Percentiles rank a stretch among this genome's conserved stretches.
phyloP scores from a whole-genome alignment of 2,888 invertebrate genomes.

The Ennomos fuscantarius region DNA sequence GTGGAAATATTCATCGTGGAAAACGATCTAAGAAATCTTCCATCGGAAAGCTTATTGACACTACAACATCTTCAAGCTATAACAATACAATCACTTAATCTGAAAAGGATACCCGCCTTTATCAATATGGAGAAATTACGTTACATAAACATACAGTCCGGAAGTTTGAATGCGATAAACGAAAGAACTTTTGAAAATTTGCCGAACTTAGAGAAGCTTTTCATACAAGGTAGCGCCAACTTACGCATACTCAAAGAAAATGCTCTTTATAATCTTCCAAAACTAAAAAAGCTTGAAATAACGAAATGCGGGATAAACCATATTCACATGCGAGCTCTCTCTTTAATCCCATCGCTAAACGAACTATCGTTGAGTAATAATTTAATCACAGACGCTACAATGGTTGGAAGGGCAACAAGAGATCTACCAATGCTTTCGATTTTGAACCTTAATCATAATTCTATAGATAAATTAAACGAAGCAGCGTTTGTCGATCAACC shows the following conservation, averaged over 20 bases:
- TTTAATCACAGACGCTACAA: slow-evolving; percentile 90
- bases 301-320: slow-evolving; percentile 90
- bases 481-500: slow-evolving; percentile 92
- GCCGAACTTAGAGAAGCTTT: slow-evolving; percentile 90
- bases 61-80: slow-evolving; percentile 92
- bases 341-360: slow-evolving; percentile 88
- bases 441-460: slow-evolving; percentile 89
- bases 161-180: slow-evolving; percentile 87
- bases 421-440: slow-evolving; percentile 90
- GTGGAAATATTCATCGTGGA: slow-evolving; percentile 95
- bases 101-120: slow-evolving; percentile 91
- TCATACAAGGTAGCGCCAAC: slow-evolving; percentile 88
- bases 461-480: slow-evolving; percentile 89
- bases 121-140: slow-evolving; percentile 89
- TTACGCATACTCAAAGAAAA: slow-evolving; percentile 90
- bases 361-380: slow-evolving; percentile 90
- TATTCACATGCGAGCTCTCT: slow-evolving; percentile 91
- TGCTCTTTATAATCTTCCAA: slow-evolving; percentile 88
- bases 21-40: slow-evolving; percentile 91
- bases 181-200: slow-evolving; percentile 89
- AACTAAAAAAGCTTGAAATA: slow-evolving; percentile 89
- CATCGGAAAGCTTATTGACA: slow-evolving; percentile 90
- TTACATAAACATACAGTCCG: slow-evolving; percentile 90
- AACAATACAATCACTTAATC: slow-evolving; percentile 91
- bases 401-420: slow-evolving; percentile 91